Evolutionary conservation across 2,113 vertebrate genomes (phyloP), one percentile per base, ranked within the genome.

Genomic region (Solenodon paradoxus): DNA sequence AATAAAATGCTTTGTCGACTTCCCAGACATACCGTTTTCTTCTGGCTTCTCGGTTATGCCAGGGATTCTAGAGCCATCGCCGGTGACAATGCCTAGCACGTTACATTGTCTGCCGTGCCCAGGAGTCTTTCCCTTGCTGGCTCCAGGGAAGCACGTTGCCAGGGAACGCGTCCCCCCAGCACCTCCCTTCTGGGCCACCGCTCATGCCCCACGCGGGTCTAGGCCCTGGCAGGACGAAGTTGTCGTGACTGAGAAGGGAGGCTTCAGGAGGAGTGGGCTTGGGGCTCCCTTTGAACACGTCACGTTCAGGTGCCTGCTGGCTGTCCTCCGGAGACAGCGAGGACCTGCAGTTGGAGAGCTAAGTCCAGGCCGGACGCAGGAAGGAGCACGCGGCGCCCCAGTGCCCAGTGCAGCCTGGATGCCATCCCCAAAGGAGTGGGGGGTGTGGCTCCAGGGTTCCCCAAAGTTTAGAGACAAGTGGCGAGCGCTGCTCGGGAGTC

Each of bases 1-100:
- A 97, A 97, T 97, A 97, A 97, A 98, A 86, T 30, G 81, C 53
- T 4, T 61, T 89, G 81, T 90, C 81, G 82, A 87, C 92, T 92
- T 92, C 82, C 59, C 64, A 77, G 13, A 80, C 13, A 22, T 1
- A 15, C 20, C 40, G 87, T 57, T 69, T 80, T 55, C 64, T 80
- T 57, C 85, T 79, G 42, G 86, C 47, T 78, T 95, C 79, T 84
- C 74, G 61, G 71, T 63, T 69, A 59, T 68, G 35, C 47, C 24
- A 0, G 40, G 49, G 38, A 12, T 77, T 74, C 53, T 92, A 88
- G 83, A 92, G 24, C 51, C 7, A 1, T 69, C 16, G 0, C 38
- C n/a, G 1, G 1, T 32, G 69, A 72, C 40, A 38, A 42, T 22
- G 47, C 87, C 63, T 69, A 8, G 3, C 8, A 0, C 2, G 7